Conservation (phyloP, 2,113 vertebrate genomes). For the Gymnorhina tibicen region DNA sequence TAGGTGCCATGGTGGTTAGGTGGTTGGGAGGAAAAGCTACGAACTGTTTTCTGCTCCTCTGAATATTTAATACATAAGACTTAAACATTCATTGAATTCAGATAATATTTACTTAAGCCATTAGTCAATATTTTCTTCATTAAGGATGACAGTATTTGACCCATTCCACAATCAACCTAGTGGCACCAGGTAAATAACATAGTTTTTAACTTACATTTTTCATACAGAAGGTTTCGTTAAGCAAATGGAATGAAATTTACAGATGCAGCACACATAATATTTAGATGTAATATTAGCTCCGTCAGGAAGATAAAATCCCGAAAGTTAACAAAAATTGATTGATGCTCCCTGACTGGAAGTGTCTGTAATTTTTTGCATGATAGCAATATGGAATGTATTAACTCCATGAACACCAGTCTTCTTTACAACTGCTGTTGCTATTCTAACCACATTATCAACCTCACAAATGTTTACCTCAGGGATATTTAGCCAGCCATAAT, state of each 20-base stretch:
- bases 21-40: background rate
- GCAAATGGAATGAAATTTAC: constrained; percentile 12
- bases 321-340: constrained; percentile 53
- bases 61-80: background rate
- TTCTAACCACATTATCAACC: constrained; percentile 78
- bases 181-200: background rate
- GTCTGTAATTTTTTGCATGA: constrained; percentile 24
- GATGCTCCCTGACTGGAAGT: constrained; percentile 26
- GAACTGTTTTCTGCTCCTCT: background rate
- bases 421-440: constrained; percentile 48
- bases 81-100: constrained; percentile 19
- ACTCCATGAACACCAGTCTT: constrained; percentile 26
- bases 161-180: background rate
- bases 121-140: constrained; percentile 43
- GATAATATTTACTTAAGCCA: constrained; percentile 36
- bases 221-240: background rate
- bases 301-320: constrained; percentile 4
- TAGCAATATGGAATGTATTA: constrained; percentile 34
- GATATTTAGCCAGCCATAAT: constrained; percentile 79
- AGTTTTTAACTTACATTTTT: background rate
- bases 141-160: constrained; percentile 11
- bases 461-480: constrained; percentile 84
- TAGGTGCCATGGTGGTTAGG: background rate
- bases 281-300: constrained; percentile 38
- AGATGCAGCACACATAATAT: constrained; percentile 5